Evolutionary conservation across 2,113 vertebrate species (phyloP).

Genomic region (Sceloporus tristichus): DNA sequence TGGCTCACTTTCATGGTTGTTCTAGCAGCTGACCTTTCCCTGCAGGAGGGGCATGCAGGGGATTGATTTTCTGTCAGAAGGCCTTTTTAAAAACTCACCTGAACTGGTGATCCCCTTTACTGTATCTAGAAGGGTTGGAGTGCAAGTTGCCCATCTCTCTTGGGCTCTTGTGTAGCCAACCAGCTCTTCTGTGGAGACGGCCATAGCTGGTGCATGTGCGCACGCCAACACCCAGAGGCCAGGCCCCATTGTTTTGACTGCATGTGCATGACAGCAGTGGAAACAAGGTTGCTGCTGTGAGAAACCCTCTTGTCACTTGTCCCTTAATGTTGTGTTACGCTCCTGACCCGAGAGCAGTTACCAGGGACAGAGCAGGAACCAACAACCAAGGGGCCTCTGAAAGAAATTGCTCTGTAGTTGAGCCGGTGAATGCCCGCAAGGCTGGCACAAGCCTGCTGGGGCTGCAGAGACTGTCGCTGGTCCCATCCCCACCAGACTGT

Average conservation of each 20-base stretch:
- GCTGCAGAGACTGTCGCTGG: not conserved
- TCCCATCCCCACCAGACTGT: not conserved
- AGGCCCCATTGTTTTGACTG: not conserved
- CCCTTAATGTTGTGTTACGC: no score
- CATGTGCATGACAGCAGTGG: not conserved
- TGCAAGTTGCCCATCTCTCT: fast-evolving
- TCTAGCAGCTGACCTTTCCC: not conserved
- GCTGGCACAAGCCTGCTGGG: not conserved
- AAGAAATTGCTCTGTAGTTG: not conserved
- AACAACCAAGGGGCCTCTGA: conserved; percentile 24
- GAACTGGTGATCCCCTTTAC: no score
- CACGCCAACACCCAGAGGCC: no score
- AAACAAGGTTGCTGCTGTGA: fast-evolving
- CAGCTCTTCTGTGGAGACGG: not conserved
- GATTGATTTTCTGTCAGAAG: not conserved
- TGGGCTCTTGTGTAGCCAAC: not conserved
- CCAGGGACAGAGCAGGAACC: not conserved
- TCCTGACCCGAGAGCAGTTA: no score
- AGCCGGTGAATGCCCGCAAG: not conserved
- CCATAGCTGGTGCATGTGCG: fast-evolving
- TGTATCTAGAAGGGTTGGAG: no score
- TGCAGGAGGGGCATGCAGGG: fast-evolving
- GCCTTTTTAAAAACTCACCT: not conserved
- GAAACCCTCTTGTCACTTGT: no score
- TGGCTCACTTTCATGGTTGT: not conserved